Conservation (phyloP, 2,113 vertebrate genomes). For the Pluvialis apricaria region DNA sequence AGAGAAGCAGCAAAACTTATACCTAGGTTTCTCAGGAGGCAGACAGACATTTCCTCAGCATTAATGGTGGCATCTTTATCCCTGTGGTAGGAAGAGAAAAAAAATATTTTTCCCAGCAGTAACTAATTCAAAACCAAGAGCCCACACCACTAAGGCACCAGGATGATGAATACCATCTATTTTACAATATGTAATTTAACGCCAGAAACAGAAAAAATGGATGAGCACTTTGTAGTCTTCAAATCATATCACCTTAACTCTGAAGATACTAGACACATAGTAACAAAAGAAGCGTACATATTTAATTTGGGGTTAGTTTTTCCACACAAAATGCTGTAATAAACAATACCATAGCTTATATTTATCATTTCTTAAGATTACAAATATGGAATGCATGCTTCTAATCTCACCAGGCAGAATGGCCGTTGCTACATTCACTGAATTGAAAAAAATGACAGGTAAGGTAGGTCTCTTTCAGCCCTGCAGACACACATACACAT, state of each 20-base stretch:
- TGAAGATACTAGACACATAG: not conserved
- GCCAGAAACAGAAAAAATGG: not conserved
- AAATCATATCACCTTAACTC: not conserved
- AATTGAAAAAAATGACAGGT: not conserved
- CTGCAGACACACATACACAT: not conserved
- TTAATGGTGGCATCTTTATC: slow-evolving; percentile 79
- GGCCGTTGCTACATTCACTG: not conserved
- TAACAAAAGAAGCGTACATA: not conserved
- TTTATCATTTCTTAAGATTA: not conserved
- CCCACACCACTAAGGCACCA: not conserved
- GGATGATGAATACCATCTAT: not conserved
- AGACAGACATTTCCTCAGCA: slow-evolving; percentile 82
- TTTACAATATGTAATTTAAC: not conserved
- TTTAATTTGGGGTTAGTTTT: not conserved
- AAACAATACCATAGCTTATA: not conserved
- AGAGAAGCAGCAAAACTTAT: slow-evolving; percentile 34
- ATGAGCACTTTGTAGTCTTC: not conserved
- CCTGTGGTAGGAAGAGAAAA: slow-evolving; percentile 61
- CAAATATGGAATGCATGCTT: not conserved
- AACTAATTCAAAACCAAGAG: not conserved
- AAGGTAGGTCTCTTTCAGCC: not conserved
- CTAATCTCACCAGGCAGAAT: not conserved
- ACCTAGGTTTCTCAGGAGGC: slow-evolving; percentile 87
- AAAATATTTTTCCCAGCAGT: not conserved
- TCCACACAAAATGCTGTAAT: not conserved